Percentiles rank a stretch among this genome's conserved stretches.
Conservation (phyloP, 2,797 vertebrate species). For the Poeciliopsis presidionis region DNA sequence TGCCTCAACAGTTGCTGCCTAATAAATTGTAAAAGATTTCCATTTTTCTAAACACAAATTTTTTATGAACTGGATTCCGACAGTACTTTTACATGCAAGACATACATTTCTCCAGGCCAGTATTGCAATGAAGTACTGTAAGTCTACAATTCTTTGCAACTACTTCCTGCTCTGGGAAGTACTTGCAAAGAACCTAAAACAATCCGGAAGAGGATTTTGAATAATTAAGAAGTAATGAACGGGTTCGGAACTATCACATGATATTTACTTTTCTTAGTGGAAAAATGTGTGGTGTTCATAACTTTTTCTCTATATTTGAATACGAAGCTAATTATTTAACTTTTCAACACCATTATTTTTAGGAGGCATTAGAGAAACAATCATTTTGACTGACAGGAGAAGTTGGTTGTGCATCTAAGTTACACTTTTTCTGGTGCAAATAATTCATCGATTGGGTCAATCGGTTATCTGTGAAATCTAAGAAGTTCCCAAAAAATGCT, state of each 20-base stretch:
- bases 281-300: constrained; percentile 17
- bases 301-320: background rate
- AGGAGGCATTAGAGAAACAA: constrained; percentile 29
- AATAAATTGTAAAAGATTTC: background rate
- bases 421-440: constrained; percentile 28
- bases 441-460: constrained; percentile 42
- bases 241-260: constrained; percentile 14
- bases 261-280: constrained; percentile 21
- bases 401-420: constrained; percentile 45
- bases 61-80: background rate
- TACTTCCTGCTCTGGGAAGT: background rate
- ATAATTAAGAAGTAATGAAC: constrained; percentile 12
- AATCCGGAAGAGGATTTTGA: no score
- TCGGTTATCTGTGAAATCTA: constrained; percentile 39
- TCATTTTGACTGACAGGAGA: constrained; percentile 38
- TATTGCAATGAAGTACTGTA: constrained; percentile 23
- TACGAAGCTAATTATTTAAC: background rate
- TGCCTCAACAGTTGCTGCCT: background rate
- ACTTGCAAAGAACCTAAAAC: no score
- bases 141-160: constrained; percentile 22
- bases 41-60: background rate
- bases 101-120: constrained; percentile 11
- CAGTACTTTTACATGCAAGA: constrained; percentile 8
- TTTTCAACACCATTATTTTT: constrained; percentile 8
- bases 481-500: constrained; percentile 20